These are phyloP conservation scores for Eptesicus fuscus DNA, from an alignment of 2,113 vertebrate genomes.

Conservation along the genomic window DNA sequence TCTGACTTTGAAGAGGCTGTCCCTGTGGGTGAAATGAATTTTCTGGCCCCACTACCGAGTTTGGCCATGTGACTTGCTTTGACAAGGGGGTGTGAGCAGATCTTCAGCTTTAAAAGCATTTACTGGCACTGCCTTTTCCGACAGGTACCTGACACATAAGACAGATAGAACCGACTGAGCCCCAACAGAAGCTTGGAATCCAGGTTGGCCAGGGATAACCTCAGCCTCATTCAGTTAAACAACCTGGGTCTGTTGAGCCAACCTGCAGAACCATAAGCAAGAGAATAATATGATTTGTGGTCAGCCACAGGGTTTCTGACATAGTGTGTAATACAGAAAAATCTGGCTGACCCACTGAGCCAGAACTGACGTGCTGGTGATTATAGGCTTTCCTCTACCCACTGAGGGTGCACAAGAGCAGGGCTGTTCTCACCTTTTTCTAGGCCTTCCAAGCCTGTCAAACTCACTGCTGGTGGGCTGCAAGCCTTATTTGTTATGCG, in stretches of 20 bases:
- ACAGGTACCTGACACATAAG: neutral
- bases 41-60: neutral
- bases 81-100: neutral
- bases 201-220: neutral
- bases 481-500: too few species aligned
- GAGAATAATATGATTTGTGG: neutral
- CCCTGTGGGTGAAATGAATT: neutral
- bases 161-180: neutral
- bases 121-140: neutral
- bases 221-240: neutral
- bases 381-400: neutral
- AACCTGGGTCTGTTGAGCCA: neutral
- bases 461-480: too few species aligned
- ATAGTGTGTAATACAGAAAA: neutral
- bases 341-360: neutral
- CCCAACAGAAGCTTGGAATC: neutral
- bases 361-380: neutral
- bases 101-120: neutral
- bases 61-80: neutral
- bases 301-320: neutral
- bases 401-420: neutral
- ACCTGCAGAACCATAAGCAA: neutral
- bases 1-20: neutral
- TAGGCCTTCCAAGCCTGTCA: neutral
- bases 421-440: neutral